phyloP scores from a whole-genome alignment of 2,113 vertebrate species.

The Heterochromis multidens region DNA sequence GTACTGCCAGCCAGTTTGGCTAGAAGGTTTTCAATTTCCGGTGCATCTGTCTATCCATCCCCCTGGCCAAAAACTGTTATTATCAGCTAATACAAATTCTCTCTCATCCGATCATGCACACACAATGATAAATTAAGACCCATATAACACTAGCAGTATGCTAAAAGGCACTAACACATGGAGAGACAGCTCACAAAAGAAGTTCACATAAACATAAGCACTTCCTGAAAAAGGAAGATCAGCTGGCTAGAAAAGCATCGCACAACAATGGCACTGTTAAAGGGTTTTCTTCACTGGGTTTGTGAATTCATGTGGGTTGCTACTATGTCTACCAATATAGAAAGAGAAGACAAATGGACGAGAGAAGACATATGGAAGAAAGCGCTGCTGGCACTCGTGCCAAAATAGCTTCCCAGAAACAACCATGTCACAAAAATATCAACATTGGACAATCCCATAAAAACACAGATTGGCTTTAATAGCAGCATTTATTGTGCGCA shows the following conservation, averaged over 20 bases:
- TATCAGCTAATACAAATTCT: conserved; percentile 20
- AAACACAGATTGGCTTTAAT: background rate
- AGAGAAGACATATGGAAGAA: background rate
- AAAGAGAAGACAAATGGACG: background rate
- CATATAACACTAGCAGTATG: background rate
- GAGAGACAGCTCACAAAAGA: background rate
- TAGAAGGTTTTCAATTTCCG: conserved; percentile 46
- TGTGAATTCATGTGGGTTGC: background rate
- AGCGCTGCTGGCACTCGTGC: background rate
- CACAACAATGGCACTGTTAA: background rate
- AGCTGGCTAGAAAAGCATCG: background rate
- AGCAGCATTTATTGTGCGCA: background rate
- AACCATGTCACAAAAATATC: background rate
- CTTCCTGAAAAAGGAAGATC: background rate
- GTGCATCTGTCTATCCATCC: conserved; percentile 42
- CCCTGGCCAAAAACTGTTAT: conserved; percentile 3
- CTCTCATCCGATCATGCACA: background rate
- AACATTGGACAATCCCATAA: background rate
- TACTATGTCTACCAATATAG: background rate
- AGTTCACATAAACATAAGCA: background rate
- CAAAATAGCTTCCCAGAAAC: background rate
- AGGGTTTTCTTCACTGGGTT: background rate
- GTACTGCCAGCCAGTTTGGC: conserved; percentile 18
- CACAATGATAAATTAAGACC: background rate
- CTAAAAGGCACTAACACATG: background rate